Base-by-base conservation (phyloP, 2,113 vertebrate genomes). In the Onychostoma macrolepis region DNA sequence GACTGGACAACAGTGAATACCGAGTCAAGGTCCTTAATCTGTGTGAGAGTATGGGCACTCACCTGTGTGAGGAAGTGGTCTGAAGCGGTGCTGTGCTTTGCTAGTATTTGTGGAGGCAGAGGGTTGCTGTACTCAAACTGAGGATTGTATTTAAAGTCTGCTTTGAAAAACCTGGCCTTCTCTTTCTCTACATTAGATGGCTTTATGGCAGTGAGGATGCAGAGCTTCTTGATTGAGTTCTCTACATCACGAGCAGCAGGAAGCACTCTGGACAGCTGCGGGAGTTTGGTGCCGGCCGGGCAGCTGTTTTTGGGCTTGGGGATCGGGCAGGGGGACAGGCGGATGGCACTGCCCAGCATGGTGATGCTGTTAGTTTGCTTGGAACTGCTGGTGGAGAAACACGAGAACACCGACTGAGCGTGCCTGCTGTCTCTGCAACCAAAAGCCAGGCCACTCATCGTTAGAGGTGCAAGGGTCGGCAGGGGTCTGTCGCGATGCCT, bases 101-200 rank as follows among this genome's bases (percentile, higher is more conserved):
- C 96, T 90, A 99, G 91, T 41, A 97, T 89, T 0, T 89, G 91
- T 0, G 96, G 94, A 88, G 96, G 88, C 4, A 94, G 94, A 0
- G 97, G 95, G 84, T 94, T 97, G 74, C 94, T 96, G 84, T 99
- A 99, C 38, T 97, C 96, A 93, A 99, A 99, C 21, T 97, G 97
- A 17, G 98, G 97, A 69, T 98, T 95, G 92, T 97, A 97, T 12
- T 89, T 95, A 92, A 97, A 99, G 85, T 96, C 95, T 0, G 97
- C 97, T 91, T 92, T 92, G 90, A 99, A 99, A 90, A 99, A 99
- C 41, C 94, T 96, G 24, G 90, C 85, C 89, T 97, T 98, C 90
- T 99, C 98, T 30, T 91, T 96, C 89, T 98, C 96, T 74, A 99
- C 94, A 0, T 99, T 99, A 78, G 92, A 95, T 0, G 98, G 98